Evolutionary conservation across 1,140 invertebrate species (phyloP).

Genomic region (Chymomyza costata): DNA sequence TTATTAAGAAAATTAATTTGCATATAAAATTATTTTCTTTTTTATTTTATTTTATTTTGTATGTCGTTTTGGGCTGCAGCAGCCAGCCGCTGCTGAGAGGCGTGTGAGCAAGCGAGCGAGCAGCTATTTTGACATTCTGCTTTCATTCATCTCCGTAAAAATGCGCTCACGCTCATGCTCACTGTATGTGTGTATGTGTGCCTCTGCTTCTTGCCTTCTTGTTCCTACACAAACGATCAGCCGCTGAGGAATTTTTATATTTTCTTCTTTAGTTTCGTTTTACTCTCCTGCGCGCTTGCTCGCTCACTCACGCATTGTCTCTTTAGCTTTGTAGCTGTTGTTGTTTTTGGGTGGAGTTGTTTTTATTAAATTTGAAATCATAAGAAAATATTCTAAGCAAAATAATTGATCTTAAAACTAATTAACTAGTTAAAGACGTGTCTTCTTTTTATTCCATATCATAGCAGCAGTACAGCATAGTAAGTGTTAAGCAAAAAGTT

Average conservation of each 20-base stretch:
- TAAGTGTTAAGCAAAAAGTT: slow-evolving; percentile 34
- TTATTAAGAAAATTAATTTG: slow-evolving; percentile 44
- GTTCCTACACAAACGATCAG: slow-evolving; percentile 30
- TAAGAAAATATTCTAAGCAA: too few relatives aligned
- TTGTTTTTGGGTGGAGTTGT: slow-evolving; percentile 65
- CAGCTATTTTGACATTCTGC: slow-evolving; percentile 66
- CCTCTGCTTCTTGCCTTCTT: slow-evolving; percentile 18
- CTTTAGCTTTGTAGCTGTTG: slow-evolving; percentile 16
- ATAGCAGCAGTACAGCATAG: slow-evolving; percentile 12
- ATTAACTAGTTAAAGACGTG: too few relatives aligned
- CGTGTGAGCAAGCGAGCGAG: slow-evolving; percentile 14
- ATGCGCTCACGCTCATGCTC: slow-evolving; percentile 41
- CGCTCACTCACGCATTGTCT: slow-evolving; percentile 2
- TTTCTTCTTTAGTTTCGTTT: slow-evolving; percentile 50
- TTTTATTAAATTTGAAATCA: slow-evolving; percentile 67
- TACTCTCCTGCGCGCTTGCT: slow-evolving; percentile 31
- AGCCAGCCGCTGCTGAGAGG: slow-evolving; percentile 25
- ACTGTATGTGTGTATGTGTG: slow-evolving; percentile 26
- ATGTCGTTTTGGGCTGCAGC: slow-evolving; percentile 47
- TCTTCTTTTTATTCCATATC: too few relatives aligned
- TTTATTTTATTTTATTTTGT: slow-evolving; percentile 59
- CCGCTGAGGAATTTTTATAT: slow-evolving; percentile 50
- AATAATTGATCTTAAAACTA: too few relatives aligned
- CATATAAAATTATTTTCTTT: slow-evolving; percentile 61
- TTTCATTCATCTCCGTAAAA: slow-evolving; percentile 69